Evolutionary conservation across 2,888 invertebrate genomes (phyloP), one percentile per base, ranked within the genome.

Genomic region (Latrodectus hesperus): DNA sequence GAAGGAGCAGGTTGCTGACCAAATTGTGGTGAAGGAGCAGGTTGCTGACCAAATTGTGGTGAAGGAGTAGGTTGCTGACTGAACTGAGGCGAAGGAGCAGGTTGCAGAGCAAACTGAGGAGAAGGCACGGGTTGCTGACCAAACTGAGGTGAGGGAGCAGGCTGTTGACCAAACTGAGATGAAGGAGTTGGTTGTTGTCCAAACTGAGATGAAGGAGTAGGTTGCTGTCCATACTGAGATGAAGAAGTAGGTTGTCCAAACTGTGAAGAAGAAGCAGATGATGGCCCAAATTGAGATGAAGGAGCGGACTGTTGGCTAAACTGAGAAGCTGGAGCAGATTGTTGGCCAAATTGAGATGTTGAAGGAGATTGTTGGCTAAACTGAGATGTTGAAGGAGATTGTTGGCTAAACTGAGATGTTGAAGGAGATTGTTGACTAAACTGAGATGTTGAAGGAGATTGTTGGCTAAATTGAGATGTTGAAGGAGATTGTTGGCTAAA

Each of bases 381-480:
- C n/a, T 64, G 75, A 9, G 26, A 16, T 49, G 75, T 22, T 9
- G 78, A 67, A 49, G 79, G 71, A n/a, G 53, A 9, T 17, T 79
- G 76, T n/a, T 78, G 86, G 9, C 75, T 72, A 65, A 72, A 86
- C 10, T 85, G 79, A 38, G 79, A 80, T 52, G 78, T 52, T 3
- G 77, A 84, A 38, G 60, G 72, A 64, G 78, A 22, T 17, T 73
- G 17, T 11, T 65, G 72, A 0, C 60, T 11, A 60, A 16, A 60
- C 17, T 60, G 60, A 60, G 76, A 76, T 53, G 86, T 65, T 14
- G 75, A 79, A 2, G 68, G 53, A 38, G 80, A 53, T 16, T 77
- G 84, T 14, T 86, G 81, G 70, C 49, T 68, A 73, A 70, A 85
- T 52, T 86, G 85, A 38, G 80, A 70, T 11, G 81, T 73, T 55